A percentile compares a stretch with the other conserved stretches of the same genome.
Conservation (phyloP, 2,113 vertebrate genomes). For the Pomatorhinus ruficollis region DNA sequence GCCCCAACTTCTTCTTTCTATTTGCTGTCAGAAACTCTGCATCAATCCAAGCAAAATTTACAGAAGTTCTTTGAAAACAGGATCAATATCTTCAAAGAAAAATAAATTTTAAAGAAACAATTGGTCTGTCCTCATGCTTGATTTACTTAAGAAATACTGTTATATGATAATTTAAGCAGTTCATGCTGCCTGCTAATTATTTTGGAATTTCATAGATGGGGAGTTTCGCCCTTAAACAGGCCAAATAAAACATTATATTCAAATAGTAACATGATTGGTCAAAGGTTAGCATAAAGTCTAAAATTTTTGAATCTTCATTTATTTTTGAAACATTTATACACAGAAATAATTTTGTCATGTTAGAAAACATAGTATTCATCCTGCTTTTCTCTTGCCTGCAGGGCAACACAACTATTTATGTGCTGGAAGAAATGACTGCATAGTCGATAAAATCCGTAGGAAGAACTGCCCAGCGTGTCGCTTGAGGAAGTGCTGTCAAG, state of each 20-base stretch:
- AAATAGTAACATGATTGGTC: neutral
- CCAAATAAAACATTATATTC: neutral
- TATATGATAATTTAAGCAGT: neutral
- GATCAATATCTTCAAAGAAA: neutral
- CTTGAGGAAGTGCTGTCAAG: conserved; percentile 95
- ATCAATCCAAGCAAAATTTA: neutral
- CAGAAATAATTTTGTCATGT: neutral
- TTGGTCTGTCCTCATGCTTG: accelerated
- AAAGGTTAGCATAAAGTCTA: neutral
- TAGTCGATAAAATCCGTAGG: conserved; percentile 97
- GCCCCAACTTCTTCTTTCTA: neutral
- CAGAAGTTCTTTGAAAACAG: neutral
- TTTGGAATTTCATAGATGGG: neutral
- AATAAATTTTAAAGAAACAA: neutral
- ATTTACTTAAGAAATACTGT: neutral
- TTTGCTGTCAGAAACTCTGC: neutral
- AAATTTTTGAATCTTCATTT: neutral
- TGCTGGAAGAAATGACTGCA: conserved; percentile 98
- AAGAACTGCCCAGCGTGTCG: conserved; percentile 98
- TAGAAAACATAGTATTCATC: neutral
- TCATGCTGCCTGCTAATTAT: neutral
- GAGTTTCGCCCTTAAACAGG: neutral
- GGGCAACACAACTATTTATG: conserved; percentile 97
- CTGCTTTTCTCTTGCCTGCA: conserved; percentile 57
- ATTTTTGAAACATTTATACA: neutral